Conservation (phyloP, 2,113 vertebrate species). For the Lathamus discolor region DNA sequence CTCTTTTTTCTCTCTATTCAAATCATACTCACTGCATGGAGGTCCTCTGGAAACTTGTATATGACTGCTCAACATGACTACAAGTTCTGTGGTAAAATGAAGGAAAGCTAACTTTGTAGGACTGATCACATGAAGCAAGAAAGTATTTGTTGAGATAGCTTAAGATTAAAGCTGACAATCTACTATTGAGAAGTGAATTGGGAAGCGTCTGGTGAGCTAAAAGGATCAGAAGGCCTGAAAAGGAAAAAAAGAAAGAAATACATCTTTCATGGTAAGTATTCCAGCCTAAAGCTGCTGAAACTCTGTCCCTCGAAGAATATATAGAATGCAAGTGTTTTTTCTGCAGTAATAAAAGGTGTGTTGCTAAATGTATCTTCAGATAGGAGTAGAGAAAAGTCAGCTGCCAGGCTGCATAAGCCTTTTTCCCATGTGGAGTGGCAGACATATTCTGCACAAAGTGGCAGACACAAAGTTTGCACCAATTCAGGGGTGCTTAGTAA, state of each 20-base stretch:
- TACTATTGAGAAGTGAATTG: not conserved
- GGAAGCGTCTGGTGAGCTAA: not conserved
- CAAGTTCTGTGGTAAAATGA: not conserved
- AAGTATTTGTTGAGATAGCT: not conserved
- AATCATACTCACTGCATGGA: not conserved
- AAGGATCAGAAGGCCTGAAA: not conserved
- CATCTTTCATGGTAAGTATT: not conserved
- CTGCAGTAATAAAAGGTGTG: accelerated
- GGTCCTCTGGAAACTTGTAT: not conserved
- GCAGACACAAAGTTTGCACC: not conserved
- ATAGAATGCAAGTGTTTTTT: not conserved
- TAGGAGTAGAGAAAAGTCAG: not conserved
- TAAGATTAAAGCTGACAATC: not conserved
- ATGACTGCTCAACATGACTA: not conserved
- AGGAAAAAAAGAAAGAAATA: not conserved
- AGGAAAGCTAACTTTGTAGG: not conserved
- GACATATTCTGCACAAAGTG: not conserved
- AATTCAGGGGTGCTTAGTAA: not conserved
- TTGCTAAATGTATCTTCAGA: not conserved
- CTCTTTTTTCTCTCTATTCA: not conserved
- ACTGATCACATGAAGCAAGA: not conserved
- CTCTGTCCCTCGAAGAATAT: accelerated
- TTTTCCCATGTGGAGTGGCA: not conserved
- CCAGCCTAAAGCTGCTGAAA: not conserved
- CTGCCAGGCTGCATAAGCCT: accelerated